phyloP scores from a whole-genome alignment of 2,888 invertebrate species.

The Melanostoma mellinum region DNA sequence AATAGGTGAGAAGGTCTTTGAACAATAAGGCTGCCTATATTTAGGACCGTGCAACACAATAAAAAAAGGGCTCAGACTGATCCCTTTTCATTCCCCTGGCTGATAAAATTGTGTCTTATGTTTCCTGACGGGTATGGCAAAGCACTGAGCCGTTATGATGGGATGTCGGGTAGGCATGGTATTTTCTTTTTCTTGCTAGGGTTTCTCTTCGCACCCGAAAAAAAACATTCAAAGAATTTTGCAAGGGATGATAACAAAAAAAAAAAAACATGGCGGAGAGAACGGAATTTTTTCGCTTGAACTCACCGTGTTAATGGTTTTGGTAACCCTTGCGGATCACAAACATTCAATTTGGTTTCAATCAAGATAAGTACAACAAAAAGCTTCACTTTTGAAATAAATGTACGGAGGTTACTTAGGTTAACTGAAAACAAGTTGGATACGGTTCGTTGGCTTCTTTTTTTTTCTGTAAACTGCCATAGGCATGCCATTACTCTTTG shows the following conservation, averaged over 20 bases:
- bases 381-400: conserved; percentile 18
- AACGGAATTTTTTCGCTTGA: conserved; percentile 37
- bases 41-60: neutral
- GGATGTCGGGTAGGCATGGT: neutral
- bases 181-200: neutral
- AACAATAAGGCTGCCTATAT: conserved; percentile 3
- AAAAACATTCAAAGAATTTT: conserved; percentile 23
- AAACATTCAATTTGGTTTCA: conserved; percentile 53
- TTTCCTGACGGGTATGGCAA: neutral
- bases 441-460: conserved; percentile 37
- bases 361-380: conserved; percentile 55
- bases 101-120: neutral
- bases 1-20: conserved; percentile 22
- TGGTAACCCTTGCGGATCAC: conserved; percentile 32
- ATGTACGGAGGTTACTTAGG: conserved; percentile 35
- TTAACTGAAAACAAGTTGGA: conserved; percentile 29
- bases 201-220: neutral
- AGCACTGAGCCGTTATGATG: conserved; percentile 28
- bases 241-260: neutral
- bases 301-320: conserved; percentile 45
- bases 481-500: neutral
- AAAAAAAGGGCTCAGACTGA: neutral
- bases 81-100: neutral
- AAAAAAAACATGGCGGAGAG: conserved; percentile 37
- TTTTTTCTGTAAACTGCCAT: neutral